A percentile compares a stretch with the other conserved stretches of the same genome.
phyloP scores from a whole-genome alignment of 1,140 invertebrate species.

The Panagrolaimus sp. region DNA sequence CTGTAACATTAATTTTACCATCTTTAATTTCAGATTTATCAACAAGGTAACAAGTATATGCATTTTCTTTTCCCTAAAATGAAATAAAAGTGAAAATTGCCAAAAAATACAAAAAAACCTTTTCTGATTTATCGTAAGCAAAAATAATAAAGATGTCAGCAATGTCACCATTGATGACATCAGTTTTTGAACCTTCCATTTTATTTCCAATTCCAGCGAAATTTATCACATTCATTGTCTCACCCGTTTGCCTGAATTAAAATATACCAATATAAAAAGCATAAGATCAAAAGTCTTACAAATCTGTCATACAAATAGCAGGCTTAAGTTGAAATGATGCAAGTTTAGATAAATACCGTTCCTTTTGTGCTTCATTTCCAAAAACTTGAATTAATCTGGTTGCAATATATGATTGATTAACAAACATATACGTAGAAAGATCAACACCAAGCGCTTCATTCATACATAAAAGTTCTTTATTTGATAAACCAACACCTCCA shows the following conservation, averaged over 20 bases:
- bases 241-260: conserved; percentile 16
- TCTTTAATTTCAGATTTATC: conserved; percentile 28
- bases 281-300: conserved; percentile 8
- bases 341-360: conserved; percentile 79
- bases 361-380: conserved; percentile 80
- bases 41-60: conserved; percentile 35
- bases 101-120: background rate
- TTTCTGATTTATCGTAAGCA: conserved; percentile 29
- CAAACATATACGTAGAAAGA: conserved; percentile 42
- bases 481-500: conserved; percentile 47
- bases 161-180: conserved; percentile 45
- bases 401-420: conserved; percentile 65
- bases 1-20: conserved; percentile 25
- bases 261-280: background rate
- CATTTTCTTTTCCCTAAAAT: conserved; percentile 10
- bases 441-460: conserved; percentile 43
- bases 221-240: conserved; percentile 23
- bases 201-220: conserved; percentile 11
- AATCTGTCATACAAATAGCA: conserved; percentile 40
- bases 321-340: conserved; percentile 52
- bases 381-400: conserved; percentile 82
- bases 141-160: conserved; percentile 51
- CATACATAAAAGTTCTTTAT: conserved; percentile 48
- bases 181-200: conserved; percentile 34
- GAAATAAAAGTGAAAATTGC: conserved; percentile 2